Conservation (phyloP, 1,140 invertebrate genomes). For the Belonocnema kinseyi region DNA sequence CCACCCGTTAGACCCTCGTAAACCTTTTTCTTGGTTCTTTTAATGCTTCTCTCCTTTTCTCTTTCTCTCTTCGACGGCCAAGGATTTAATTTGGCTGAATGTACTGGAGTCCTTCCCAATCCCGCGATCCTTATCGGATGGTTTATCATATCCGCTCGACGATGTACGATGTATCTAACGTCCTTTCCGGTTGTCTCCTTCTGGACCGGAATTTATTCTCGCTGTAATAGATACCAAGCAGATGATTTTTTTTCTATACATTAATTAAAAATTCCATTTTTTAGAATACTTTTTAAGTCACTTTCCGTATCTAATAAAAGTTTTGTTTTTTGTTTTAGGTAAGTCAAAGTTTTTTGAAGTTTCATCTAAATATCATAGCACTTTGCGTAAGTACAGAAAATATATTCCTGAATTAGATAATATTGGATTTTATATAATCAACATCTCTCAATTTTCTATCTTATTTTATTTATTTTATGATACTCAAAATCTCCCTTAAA, state of each 20-base stretch:
- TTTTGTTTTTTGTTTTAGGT: constrained; percentile 8
- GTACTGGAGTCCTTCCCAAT: constrained; percentile 52
- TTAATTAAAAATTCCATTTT: background rate
- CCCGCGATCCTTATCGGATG: constrained; percentile 68
- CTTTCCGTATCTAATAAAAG: background rate
- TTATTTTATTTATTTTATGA: too few species aligned
- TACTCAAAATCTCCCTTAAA: too few species aligned
- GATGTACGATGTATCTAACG: constrained; percentile 48
- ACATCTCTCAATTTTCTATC: too few species aligned
- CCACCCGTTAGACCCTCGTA: constrained; percentile 66
- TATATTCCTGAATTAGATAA: too few species aligned
- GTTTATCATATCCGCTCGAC: constrained; percentile 70
- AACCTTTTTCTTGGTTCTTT: constrained; percentile 62
- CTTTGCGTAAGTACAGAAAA: too few species aligned
- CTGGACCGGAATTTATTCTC: constrained; percentile 31
- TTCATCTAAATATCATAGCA: background rate
- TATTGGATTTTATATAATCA: too few species aligned
- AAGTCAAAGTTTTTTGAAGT: background rate
- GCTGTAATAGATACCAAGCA: constrained; percentile 13
- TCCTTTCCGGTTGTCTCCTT: constrained; percentile 44
- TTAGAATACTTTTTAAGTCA: background rate
- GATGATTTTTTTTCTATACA: background rate
- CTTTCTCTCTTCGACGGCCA: constrained; percentile 49
- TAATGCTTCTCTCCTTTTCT: constrained; percentile 33
- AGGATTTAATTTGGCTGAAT: constrained; percentile 63